Percentiles rank a stretch among this genome's conserved stretches.
These are phyloP conservation scores for Anadara kagoshimensis DNA, from an alignment of 1,140 invertebrate species.

Conservation along the genomic window DNA sequence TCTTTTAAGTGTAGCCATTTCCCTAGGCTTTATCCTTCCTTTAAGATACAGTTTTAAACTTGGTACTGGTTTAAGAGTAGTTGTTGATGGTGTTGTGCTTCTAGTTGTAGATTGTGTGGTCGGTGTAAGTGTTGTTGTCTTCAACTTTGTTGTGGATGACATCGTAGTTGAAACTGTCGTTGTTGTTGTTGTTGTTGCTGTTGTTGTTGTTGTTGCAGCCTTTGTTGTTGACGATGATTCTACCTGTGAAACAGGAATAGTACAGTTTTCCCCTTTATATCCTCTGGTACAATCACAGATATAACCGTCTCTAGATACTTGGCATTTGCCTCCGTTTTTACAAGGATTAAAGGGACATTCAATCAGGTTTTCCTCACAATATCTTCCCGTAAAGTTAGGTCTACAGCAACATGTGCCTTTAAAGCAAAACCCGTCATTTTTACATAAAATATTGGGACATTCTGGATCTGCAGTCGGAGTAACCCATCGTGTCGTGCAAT, in stretches of 20 bases:
- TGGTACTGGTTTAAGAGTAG: neutral
- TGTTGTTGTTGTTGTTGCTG: no score
- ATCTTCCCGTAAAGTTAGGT: conserved; percentile 23
- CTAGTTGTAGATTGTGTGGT: no score
- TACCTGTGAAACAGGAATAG: neutral
- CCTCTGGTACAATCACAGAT: neutral
- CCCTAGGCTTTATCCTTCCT: neutral
- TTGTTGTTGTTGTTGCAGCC: neutral
- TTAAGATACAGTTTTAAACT: neutral
- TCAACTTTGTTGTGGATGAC: no score
- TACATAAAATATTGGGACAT: conserved; percentile 31
- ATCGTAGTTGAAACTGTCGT: no score
- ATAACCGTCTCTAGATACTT: neutral
- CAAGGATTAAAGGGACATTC: conserved; percentile 21
- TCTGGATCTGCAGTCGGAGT: conserved; percentile 14
- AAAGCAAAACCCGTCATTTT: conserved; percentile 37
- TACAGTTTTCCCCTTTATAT: conserved; percentile 16
- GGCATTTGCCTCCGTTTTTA: conserved; percentile 17
- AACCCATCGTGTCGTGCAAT: conserved; percentile 24
- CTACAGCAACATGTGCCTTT: conserved; percentile 33
- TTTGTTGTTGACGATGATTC: neutral
- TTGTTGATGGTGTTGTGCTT: neutral
- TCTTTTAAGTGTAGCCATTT: neutral
- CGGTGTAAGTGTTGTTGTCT: no score
- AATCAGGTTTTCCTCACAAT: conserved; percentile 27